These are phyloP conservation scores for Notospermus geniculatus DNA, from an alignment of 1,140 invertebrate genomes.

Conservation along the genomic window DNA sequence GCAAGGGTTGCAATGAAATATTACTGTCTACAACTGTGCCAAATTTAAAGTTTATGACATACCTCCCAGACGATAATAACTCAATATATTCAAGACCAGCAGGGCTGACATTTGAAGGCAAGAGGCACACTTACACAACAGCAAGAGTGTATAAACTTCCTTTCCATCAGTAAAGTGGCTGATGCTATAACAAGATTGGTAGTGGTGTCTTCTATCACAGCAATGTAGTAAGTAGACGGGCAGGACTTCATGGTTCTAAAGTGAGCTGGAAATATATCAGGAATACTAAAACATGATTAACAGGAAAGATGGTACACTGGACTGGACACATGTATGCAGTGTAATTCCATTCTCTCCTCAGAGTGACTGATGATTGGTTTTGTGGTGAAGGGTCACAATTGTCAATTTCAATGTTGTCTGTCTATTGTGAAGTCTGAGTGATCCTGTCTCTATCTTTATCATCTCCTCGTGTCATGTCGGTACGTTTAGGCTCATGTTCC, in stretches of 20 bases:
- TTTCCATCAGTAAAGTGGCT: constrained; percentile 86
- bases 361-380: too few relatives aligned
- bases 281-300: not conserved
- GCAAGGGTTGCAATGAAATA: too few relatives aligned
- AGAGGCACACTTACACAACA: constrained; percentile 65
- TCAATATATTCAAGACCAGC: not conserved
- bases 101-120: constrained; percentile 11
- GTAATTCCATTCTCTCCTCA: too few relatives aligned
- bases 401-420: too few relatives aligned
- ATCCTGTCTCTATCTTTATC: too few relatives aligned
- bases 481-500: too few relatives aligned
- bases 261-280: constrained; percentile 63
- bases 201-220: constrained; percentile 84
- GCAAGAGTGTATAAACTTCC: constrained; percentile 86
- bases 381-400: too few relatives aligned
- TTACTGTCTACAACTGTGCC: too few relatives aligned
- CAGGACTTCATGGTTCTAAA: constrained; percentile 79
- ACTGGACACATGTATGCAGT: too few relatives aligned
- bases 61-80: not conserved
- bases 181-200: constrained; percentile 76
- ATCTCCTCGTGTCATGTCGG: too few relatives aligned
- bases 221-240: constrained; percentile 75
- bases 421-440: too few relatives aligned
- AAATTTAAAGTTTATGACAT: not conserved
- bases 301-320: too few relatives aligned